Percentiles rank a stretch among this genome's conserved stretches.
phyloP scores from a whole-genome alignment of 2,797 vertebrate genomes.

The Macropodus opercularis region DNA sequence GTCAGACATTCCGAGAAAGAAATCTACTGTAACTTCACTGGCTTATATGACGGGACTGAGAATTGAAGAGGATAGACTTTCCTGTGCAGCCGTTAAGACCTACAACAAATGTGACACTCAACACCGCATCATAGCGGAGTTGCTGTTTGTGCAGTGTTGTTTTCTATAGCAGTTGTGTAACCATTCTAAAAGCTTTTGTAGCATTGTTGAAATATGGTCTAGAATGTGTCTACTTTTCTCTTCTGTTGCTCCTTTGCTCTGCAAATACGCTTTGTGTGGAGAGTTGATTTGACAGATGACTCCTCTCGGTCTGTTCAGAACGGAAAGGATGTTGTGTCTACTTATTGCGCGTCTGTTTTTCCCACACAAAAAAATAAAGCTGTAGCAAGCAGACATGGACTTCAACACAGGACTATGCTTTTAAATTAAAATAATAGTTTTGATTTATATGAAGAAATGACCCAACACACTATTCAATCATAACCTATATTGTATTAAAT shows the following conservation, averaged over 20 bases:
- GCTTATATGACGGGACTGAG: neutral
- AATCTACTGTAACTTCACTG: neutral
- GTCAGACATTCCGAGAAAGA: too few relatives aligned
- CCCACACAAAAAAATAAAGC: neutral
- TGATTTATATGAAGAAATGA: neutral
- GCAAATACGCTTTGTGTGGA: conserved; percentile 38
- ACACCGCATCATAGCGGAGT: neutral
- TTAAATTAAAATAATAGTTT: neutral
- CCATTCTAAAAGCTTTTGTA: conserved; percentile 28
- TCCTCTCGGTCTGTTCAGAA: conserved; percentile 51
- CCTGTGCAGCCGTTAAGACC: neutral
- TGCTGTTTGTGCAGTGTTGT: conserved; percentile 6
- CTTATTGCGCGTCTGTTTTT: conserved; percentile 21
- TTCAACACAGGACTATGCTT: neutral
- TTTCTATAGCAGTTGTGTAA: conserved; percentile 12
- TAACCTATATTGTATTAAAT: neutral
- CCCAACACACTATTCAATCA: neutral
- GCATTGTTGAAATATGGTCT: conserved; percentile 19
- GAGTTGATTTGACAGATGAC: conserved; percentile 56
- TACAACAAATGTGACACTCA: neutral
- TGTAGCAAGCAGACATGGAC: neutral
- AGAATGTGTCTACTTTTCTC: conserved; percentile 6
- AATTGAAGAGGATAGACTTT: neutral
- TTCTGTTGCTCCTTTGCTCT: conserved; percentile 14
- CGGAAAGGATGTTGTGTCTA: conserved; percentile 70